Base-by-base conservation (phyloP, 2,888 invertebrate species). In the Dromius quadrimaculatus region DNA sequence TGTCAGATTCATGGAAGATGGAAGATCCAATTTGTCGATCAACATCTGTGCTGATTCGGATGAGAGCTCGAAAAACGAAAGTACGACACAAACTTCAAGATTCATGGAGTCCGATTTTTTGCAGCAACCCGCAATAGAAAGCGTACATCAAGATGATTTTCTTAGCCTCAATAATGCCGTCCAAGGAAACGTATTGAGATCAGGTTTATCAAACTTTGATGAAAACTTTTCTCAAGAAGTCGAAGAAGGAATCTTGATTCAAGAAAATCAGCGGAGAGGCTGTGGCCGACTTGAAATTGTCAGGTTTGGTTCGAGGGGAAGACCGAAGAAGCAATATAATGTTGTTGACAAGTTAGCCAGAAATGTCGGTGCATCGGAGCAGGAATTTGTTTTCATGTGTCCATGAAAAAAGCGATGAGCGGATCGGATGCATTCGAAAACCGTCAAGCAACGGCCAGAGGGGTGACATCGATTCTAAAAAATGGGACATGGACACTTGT, bases 1-100 rank as follows among this genome's bases (percentile, higher is more conserved):
- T 13, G 59, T 59, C 5, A 59, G 28, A 59, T 28, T 59, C 34
- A 28, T 28, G 28, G 28, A 28, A n/a, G n/a, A n/a, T n/a, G n/a
- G n/a, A n/a, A n/a, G n/a, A n/a, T n/a, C n/a, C n/a, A n/a, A n/a
- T n/a, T n/a, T n/a, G n/a, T n/a, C 28, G 8, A 3, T 3, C 4
- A 28, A 8, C 28, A 8, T 5, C 3, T 3, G 8, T 28, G 28
- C 8, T 28, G 28, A 3, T 28, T 3, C 28, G 28, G 28, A 28
- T n/a, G n/a, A n/a, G n/a, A n/a, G n/a, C n/a, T n/a, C n/a, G n/a
- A n/a, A n/a, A n/a, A n/a, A n/a, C n/a, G n/a, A n/a, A n/a, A n/a
- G n/a, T n/a, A n/a, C n/a, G n/a, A n/a, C n/a, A n/a, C n/a, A n/a
- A n/a, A n/a, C n/a, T n/a, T n/a, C n/a, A n/a, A n/a, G n/a, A n/a